Conservation (phyloP, 2,888 invertebrate species). For the Taenaris catops region DNA sequence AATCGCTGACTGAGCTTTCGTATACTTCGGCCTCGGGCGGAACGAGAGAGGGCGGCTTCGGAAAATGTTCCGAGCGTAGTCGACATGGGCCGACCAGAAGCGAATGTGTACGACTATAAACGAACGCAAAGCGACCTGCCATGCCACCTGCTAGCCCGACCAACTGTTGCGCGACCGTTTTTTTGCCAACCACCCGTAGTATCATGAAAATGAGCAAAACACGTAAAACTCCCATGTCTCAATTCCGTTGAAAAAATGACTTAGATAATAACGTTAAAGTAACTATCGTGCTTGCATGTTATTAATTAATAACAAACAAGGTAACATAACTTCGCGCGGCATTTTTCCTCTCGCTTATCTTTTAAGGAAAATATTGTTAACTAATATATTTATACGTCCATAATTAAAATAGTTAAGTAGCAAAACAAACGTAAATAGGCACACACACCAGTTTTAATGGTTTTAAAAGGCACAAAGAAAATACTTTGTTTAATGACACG, state of each 20-base stretch:
- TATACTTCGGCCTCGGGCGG: conserved; percentile 45
- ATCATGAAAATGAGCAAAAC: conserved; percentile 62
- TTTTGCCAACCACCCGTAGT: conserved; percentile 58
- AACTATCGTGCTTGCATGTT: no score
- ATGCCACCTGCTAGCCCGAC: conserved; percentile 68
- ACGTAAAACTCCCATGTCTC: conserved; percentile 11
- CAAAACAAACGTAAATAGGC: conserved; percentile 19
- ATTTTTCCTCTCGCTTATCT: conserved; percentile 47
- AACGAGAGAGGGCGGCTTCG: conserved; percentile 67
- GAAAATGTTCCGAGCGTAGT: conserved; percentile 43
- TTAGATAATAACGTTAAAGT: no score
- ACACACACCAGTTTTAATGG: conserved; percentile 16
- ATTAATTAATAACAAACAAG: conserved; percentile 23
- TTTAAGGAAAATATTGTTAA: conserved; percentile 40
- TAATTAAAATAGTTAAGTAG: conserved; percentile 23
- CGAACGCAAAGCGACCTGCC: conserved; percentile 67
- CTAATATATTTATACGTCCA: conserved; percentile 20
- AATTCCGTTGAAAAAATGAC: conserved; percentile 10
- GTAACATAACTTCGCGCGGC: conserved; percentile 15
- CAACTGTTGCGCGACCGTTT: conserved; percentile 79
- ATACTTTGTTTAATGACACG: conserved; percentile 30
- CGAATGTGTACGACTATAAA: conserved; percentile 34
- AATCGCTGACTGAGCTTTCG: conserved; percentile 71
- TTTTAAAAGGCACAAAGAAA: conserved; percentile 22
- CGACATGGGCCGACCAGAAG: conserved; percentile 30